These are phyloP conservation scores for Habroteleia sp. DNA, from an alignment of 2,888 invertebrate genomes.

Conservation along the genomic window DNA sequence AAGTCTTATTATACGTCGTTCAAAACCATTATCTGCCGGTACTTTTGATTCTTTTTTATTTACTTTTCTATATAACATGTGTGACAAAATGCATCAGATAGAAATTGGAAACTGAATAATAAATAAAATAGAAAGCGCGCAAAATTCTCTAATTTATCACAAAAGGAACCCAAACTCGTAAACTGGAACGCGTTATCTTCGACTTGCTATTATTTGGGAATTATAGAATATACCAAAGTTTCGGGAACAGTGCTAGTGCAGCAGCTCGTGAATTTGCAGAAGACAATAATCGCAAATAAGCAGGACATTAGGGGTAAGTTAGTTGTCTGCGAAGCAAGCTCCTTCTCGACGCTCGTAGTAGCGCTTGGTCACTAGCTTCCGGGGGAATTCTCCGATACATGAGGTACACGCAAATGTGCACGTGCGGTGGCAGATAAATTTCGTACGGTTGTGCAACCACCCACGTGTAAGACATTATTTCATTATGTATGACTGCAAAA, in stretches of 20 bases:
- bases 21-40: conserved; percentile 4
- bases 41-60: background rate
- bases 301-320: conserved; percentile 73
- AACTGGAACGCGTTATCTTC: conserved; percentile 49
- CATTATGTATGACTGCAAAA: conserved; percentile 43
- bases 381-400: conserved; percentile 63
- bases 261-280: conserved; percentile 61
- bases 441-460: conserved; percentile 33
- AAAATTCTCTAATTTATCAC: background rate
- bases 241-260: conserved; percentile 43
- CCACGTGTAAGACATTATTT: conserved; percentile 45
- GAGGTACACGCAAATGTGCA: conserved; percentile 60
- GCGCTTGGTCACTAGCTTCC: conserved; percentile 67
- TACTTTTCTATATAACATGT: too few relatives aligned
- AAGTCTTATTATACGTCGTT: conserved; percentile 26
- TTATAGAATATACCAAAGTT: conserved; percentile 48
- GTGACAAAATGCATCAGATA: conserved; percentile 4
- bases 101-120: background rate
- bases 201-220: conserved; percentile 46
- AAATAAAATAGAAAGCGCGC: background rate
- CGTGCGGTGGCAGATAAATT: conserved; percentile 59
- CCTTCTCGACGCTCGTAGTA: conserved; percentile 65
- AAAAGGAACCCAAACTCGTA: conserved; percentile 25
- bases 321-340: conserved; percentile 70
- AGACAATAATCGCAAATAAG: conserved; percentile 73